Conservation (phyloP, 2,888 invertebrate species). For the Sinodicranocentrus sp. region DNA sequence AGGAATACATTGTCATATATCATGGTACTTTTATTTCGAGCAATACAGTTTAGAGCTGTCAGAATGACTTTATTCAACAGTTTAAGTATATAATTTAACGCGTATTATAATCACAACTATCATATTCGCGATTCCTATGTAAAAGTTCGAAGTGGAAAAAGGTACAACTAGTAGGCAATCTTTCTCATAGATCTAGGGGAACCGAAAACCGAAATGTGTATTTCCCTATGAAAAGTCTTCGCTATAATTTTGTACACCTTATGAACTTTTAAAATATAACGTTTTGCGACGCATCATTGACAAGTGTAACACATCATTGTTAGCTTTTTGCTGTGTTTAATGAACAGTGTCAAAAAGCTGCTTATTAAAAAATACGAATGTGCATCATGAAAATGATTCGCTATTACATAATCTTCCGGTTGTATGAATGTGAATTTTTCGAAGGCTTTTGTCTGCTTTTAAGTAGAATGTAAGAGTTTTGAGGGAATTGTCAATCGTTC, state of each 20-base stretch:
- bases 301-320: not conserved
- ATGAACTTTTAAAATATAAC: constrained; percentile 38
- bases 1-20: not conserved
- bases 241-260: constrained; percentile 65
- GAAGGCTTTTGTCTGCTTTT: no score
- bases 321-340: constrained; percentile 19
- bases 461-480: not conserved
- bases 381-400: not conserved
- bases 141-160: not conserved
- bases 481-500: not conserved
- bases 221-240: constrained; percentile 53
- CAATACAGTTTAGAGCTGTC: not conserved
- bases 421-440: constrained; percentile 14
- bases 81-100: not conserved
- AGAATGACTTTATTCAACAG: not conserved
- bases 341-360: not conserved
- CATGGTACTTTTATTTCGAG: not conserved
- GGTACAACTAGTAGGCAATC: constrained; percentile 67
- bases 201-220: constrained; percentile 56
- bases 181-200: constrained; percentile 40
- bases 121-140: constrained; percentile 17
- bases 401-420: not conserved
- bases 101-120: constrained; percentile 8
- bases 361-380: constrained; percentile 21
- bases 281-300: constrained; percentile 32